Evolutionary conservation across 2,113 vertebrate genomes (phyloP), one percentile per base, ranked within the genome.

Genomic region (Phaetusa simplex): DNA sequence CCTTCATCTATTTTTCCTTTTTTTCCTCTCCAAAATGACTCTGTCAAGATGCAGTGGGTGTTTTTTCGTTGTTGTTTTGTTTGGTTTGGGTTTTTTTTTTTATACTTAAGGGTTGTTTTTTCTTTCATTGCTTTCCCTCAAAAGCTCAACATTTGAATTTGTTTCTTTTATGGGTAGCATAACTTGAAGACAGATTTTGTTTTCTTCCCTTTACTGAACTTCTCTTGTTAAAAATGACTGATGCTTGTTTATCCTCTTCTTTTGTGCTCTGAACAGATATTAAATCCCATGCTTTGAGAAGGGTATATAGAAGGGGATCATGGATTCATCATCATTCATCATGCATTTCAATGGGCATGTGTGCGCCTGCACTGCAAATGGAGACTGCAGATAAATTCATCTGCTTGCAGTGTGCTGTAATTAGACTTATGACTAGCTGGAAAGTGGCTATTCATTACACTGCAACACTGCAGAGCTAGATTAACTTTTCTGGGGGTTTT

Each of bases 151-250:
- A 52, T 71, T 69, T 71, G 45, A 86, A 91, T 94, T 91, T 89
- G 15, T 88, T 96, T 82, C 15, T 88, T 96, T 95, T 83, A 65
- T 45, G 20, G 16, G 81, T 66, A 74, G 27, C 29, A 73, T 94
- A 82, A 93, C 79, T 34, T 50, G 38, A 90, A 95, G 93, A 92
- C 52, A 71, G 73, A 92, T 95, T 90, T 91, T 89, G 30, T 95
- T 97, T 95, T 13, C 45, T 93, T 86, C 65, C 43, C 27, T 89
- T 94, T 92, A 66, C 66, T 72, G 79, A 94, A 78, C 76, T 76
- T 86, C 56, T 80, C 95, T 97, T 93, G 93, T 97, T 97, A 97
- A 96, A 97, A 97, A 96, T 97, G 94, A 97, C 85, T 86, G 92
- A 97, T 97, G 82, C 69, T 97, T 92, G 76, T 95, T 97, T 96